Conservation (phyloP, 2,888 invertebrate species). For the Tiphia femorata region DNA sequence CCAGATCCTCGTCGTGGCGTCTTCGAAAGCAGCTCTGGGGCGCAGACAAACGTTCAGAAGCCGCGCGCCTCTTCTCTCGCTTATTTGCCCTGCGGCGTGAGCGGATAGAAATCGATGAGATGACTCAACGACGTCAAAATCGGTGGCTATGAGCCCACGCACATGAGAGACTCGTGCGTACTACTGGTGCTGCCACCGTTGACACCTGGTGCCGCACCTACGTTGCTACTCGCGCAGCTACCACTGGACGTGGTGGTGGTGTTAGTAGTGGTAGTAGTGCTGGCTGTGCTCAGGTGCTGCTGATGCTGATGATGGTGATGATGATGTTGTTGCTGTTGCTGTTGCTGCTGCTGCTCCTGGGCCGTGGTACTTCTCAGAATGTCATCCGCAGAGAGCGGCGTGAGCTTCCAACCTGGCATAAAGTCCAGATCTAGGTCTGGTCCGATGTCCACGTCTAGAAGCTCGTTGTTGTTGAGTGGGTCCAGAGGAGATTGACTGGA, state of each 20-base stretch:
- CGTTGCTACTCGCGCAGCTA: constrained; percentile 40
- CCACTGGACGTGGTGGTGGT: constrained; percentile 44
- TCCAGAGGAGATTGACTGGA: constrained; percentile 89
- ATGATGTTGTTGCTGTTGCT: constrained; percentile 44
- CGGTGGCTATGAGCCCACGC: constrained; percentile 67
- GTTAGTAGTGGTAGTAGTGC: constrained; percentile 41
- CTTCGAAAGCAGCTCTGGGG: not conserved
- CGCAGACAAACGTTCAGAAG: constrained; percentile 5
- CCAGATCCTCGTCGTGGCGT: constrained; percentile 2
- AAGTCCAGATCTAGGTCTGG: constrained; percentile 77
- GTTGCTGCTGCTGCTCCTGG: constrained; percentile 45
- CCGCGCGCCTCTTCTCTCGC: not conserved
- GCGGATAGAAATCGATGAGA: constrained; percentile 66
- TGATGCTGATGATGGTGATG: constrained; percentile 40
- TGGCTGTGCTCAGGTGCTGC: constrained; percentile 33
- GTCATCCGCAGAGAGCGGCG: constrained; percentile 70
- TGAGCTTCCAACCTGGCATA: constrained; percentile 73
- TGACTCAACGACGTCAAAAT: constrained; percentile 66
- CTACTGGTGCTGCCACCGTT: constrained; percentile 47
- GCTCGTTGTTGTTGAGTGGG: constrained; percentile 84
- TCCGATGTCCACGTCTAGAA: constrained; percentile 75
- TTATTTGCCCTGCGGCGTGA: constrained; percentile 57
- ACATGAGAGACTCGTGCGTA: constrained; percentile 66
- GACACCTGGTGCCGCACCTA: constrained; percentile 41
- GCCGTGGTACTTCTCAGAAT: constrained; percentile 67